Percentiles rank a stretch among this genome's conserved stretches.
phyloP scores from a whole-genome alignment of 1,140 invertebrate genomes.

The Lepidurus couesii region DNA sequence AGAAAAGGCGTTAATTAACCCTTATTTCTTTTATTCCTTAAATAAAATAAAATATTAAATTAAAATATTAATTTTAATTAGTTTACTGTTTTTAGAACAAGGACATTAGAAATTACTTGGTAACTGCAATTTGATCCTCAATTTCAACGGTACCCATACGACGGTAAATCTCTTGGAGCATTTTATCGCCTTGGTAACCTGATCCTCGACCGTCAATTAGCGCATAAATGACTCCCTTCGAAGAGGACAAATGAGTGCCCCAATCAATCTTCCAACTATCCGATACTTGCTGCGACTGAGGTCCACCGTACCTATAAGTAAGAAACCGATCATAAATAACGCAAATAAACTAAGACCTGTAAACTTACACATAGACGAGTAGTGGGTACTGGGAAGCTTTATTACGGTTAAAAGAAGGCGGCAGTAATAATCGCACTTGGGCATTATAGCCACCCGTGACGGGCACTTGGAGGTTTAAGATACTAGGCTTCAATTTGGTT shows the following conservation, averaged over 20 bases:
- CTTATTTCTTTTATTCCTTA: too few species aligned
- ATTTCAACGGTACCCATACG: slow-evolving; percentile 82
- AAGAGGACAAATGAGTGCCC: slow-evolving; percentile 74
- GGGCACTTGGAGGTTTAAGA: slow-evolving; percentile 58
- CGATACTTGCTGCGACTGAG: slow-evolving; percentile 70
- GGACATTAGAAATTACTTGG: slow-evolving; percentile 53
- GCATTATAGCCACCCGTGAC: slow-evolving; percentile 61
- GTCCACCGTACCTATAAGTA: slow-evolving; percentile 72
- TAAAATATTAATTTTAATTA: slow-evolving; percentile 26
- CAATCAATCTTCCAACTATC: slow-evolving; percentile 72
- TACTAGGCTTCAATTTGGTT: slow-evolving; percentile 56
- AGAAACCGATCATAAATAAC: slow-evolving; percentile 24
- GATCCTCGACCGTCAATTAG: slow-evolving; percentile 84
- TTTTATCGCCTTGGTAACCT: slow-evolving; percentile 73
- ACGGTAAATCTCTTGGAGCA: slow-evolving; percentile 75
- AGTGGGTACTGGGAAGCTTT: slow-evolving; percentile 73
- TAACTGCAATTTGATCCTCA: slow-evolving; percentile 75
- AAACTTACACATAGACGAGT: slow-evolving; percentile 79
- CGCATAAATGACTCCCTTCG: slow-evolving; percentile 76
- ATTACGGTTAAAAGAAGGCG: slow-evolving; percentile 57
- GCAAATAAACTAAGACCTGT: background rate
- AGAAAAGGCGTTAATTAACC: too few species aligned
- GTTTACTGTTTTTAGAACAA: background rate
- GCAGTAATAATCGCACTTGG: slow-evolving; percentile 63
- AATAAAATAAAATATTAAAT: background rate